Base-by-base conservation (phyloP, 2,113 vertebrate species). In the Oryzias javanicus region DNA sequence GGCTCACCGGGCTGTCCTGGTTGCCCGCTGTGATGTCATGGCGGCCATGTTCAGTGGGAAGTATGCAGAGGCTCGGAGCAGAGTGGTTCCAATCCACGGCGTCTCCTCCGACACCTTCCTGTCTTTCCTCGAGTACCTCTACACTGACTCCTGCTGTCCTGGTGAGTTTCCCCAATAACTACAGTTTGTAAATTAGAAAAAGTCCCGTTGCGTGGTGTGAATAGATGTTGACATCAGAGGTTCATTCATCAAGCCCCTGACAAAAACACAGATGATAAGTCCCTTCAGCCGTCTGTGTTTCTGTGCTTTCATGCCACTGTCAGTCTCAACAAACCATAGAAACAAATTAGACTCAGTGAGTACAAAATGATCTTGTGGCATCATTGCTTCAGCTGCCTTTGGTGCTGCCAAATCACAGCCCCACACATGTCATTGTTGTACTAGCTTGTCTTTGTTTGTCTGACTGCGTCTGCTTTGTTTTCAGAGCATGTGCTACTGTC, bases 1-100 rank as follows among this genome's bases (percentile, higher is more conserved):
- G 22, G 97, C 96, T 42, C 97, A 99, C 86, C 90, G 94, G 67
- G 95, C 97, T 4, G 93, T 98, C 70, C 88, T 99, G 72, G 94
- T 95, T 58, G 96, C 96, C 4, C 95, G 95, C 50, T 99, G 96
- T 65, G 93, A 98, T 42, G 96, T 98, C 62, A 98, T 99, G 97
- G 96, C 97, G 1, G 96, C 95, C 77, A 98, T 99, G 96, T 98
- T 99, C 80, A 98, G 94, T 18, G 97, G 96, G 12, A 97, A 94
- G 73, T 99, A 98, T 19, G 90, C 95, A 17, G 97, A 99, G 90
- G 93, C 95, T 16, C 94, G 93, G 35, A 95, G 92, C 35, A 54
- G 94, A 63, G 92, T 96, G 79, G 93, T 99, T 81, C 96, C 97
- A 35, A 95, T 99, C 50, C 91, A 97, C 0, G 96, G 95, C 0